phyloP scores from a whole-genome alignment of 2,797 vertebrate species.

The Scolopax rusticola region DNA sequence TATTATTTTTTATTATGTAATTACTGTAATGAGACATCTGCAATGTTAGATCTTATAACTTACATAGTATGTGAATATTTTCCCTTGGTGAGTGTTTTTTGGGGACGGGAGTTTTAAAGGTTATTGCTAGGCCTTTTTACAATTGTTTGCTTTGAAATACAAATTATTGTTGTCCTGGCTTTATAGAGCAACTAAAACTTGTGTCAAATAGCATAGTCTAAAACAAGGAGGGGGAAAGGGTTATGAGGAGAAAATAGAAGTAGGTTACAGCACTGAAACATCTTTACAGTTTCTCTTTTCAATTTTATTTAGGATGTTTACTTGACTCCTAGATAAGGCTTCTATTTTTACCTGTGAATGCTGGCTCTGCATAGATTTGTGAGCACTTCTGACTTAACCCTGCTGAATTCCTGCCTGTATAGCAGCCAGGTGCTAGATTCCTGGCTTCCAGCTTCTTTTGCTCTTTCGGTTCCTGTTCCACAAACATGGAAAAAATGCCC shows the following conservation, averaged over 20 bases:
- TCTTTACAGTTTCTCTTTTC: neutral
- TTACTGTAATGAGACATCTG: neutral
- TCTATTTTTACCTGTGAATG: neutral
- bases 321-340: neutral
- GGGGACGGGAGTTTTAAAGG: neutral
- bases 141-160: neutral
- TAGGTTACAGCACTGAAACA: neutral
- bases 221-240: neutral
- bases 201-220: neutral
- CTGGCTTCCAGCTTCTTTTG: slow-evolving; percentile 10
- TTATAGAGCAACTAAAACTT: neutral
- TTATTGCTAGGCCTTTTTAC: neutral
- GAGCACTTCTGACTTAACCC: neutral
- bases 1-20: neutral
- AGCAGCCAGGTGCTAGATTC: slow-evolving; percentile 56
- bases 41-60: neutral
- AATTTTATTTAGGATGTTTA: neutral
- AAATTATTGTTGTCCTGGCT: neutral
- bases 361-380: neutral
- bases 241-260: neutral
- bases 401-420: neutral
- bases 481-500: slow-evolving; percentile 47
- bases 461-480: slow-evolving; percentile 33
- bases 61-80: neutral
- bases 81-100: neutral